These are phyloP conservation scores for Apodemia mormo DNA, from an alignment of 2,888 invertebrate genomes.

Conservation along the genomic window DNA sequence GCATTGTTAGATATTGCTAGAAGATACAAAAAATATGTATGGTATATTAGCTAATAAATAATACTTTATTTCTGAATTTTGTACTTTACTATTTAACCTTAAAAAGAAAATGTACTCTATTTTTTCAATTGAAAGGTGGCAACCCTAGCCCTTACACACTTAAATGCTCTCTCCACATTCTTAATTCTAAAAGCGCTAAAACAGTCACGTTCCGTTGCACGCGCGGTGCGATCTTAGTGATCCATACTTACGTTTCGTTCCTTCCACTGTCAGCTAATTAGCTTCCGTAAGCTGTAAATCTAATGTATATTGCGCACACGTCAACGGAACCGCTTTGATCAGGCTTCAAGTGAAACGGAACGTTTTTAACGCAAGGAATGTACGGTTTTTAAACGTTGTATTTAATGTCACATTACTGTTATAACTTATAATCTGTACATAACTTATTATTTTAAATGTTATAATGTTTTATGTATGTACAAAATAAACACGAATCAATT, in stretches of 20 bases:
- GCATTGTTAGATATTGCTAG: no score
- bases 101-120: no score
- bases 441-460: neutral
- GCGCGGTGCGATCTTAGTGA: conserved; percentile 52
- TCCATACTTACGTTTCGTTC: conserved; percentile 51
- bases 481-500: no score
- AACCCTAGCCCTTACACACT: conserved; percentile 16
- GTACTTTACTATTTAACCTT: no score
- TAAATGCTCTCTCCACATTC: conserved; percentile 18
- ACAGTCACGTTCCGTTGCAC: conserved; percentile 58
- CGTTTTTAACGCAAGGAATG: conserved; percentile 56
- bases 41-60: no score
- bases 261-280: conserved; percentile 66
- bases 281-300: conserved; percentile 78
- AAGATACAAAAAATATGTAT: no score
- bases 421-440: neutral
- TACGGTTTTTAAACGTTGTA: conserved; percentile 37
- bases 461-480: neutral
- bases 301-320: conserved; percentile 60
- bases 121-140: no score
- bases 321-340: conserved; percentile 74
- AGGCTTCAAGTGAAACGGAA: conserved; percentile 62
- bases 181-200: conserved; percentile 43
- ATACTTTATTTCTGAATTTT: no score
- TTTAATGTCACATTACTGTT: conserved; percentile 4